Evolutionary conservation across 2,888 invertebrate genomes (phyloP).

Genomic region (Marronus borbonicus): DNA sequence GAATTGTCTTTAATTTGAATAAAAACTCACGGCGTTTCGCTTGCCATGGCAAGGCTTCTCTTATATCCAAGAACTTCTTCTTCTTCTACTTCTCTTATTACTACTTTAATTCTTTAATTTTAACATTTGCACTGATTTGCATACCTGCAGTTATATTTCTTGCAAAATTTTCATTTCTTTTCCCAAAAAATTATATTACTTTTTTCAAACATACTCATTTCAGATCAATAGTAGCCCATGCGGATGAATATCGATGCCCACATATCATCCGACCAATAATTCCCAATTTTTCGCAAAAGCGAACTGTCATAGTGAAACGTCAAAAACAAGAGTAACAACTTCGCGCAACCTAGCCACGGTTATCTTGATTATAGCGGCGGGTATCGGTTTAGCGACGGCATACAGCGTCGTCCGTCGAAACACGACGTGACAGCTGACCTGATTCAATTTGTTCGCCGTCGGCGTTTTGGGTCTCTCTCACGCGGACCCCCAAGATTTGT

Average conservation of each 20-base stretch:
- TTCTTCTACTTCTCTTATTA: too few species aligned
- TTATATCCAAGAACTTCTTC: too few species aligned
- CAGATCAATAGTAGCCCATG: neutral
- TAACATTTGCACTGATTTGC: too few species aligned
- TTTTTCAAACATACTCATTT: too few species aligned
- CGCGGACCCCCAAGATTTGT: slow-evolving; percentile 67
- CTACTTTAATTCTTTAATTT: too few species aligned
- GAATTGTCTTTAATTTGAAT: too few species aligned
- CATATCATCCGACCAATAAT: neutral
- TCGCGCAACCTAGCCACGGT: slow-evolving; percentile 54
- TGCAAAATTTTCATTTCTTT: too few species aligned
- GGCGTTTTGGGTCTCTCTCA: slow-evolving; percentile 14
- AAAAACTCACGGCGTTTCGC: too few species aligned
- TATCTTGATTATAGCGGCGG: slow-evolving; percentile 54
- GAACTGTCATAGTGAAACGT: slow-evolving; percentile 3
- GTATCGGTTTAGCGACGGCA: too few species aligned
- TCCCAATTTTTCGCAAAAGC: neutral
- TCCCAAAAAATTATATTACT: too few species aligned
- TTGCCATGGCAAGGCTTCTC: too few species aligned
- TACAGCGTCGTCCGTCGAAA: slow-evolving; percentile 55
- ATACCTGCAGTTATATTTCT: too few species aligned
- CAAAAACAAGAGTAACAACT: slow-evolving; percentile 39
- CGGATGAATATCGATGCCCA: neutral
- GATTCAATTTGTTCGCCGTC: slow-evolving; percentile 67
- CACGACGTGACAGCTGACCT: slow-evolving; percentile 67